Percentiles rank a stretch among this genome's conserved stretches.
phyloP scores from a whole-genome alignment of 2,888 invertebrate genomes.

The Creontiades dilutus region DNA sequence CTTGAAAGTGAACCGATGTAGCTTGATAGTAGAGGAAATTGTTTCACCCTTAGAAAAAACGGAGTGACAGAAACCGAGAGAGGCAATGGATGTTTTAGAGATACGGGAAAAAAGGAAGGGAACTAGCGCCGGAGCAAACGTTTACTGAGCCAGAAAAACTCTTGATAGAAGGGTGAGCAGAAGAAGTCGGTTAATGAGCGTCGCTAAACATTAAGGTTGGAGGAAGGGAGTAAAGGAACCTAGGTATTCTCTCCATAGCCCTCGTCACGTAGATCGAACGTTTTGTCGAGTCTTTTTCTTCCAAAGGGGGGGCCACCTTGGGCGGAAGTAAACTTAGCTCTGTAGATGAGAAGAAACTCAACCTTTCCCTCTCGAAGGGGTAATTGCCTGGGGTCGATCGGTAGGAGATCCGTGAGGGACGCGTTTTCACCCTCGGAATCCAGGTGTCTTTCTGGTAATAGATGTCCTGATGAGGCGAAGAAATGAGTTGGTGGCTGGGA shows the following conservation, averaged over 20 bases:
- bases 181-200: conserved; percentile 48
- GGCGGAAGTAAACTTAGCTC: conserved; percentile 31
- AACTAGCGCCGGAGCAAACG: background rate
- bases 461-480: conserved; percentile 57
- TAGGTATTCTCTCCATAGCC: background rate
- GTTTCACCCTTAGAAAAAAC: background rate
- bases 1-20: background rate
- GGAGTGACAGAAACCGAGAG: background rate
- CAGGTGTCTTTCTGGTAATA: conserved; percentile 34
- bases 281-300: conserved; percentile 26
- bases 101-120: background rate
- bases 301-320: background rate
- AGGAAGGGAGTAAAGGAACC: background rate
- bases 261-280: conserved; percentile 4
- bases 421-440: conserved; percentile 39
- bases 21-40: background rate
- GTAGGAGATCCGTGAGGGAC: background rate
- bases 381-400: background rate
- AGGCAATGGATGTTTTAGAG: background rate
- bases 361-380: background rate
- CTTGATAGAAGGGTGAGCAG: background rate
- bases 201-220: conserved; percentile 23
- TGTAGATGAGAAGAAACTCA: conserved; percentile 22
- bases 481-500: conserved; percentile 49
- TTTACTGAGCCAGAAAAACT: conserved; percentile 9